Percentiles rank a stretch among this genome's conserved stretches.
Conservation (phyloP, 2,113 vertebrate species). For the Columba livia region DNA sequence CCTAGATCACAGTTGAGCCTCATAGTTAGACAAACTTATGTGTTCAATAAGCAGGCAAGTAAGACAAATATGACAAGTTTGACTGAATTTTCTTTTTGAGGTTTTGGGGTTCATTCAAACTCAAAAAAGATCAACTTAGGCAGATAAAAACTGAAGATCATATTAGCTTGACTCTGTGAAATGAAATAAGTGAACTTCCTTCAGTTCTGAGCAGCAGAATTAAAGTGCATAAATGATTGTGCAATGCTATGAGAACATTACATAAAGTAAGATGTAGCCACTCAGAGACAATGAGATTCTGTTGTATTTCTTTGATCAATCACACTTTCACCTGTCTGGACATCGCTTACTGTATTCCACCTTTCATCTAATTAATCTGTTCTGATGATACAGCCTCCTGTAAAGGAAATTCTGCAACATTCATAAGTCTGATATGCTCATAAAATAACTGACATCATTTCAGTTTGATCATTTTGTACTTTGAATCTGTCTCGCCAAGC, state of each 20-base stretch:
- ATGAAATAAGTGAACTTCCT: neutral
- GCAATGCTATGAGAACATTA: neutral
- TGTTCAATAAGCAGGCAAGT: neutral
- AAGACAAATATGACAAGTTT: neutral
- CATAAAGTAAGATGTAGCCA: neutral
- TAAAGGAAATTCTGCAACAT: neutral
- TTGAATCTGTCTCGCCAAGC: conserved; percentile 27
- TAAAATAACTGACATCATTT: conserved; percentile 25
- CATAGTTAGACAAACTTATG: neutral
- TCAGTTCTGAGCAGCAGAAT: neutral
- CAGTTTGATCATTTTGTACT: conserved; percentile 43
- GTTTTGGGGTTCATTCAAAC: neutral
- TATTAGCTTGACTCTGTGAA: neutral
- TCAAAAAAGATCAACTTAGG: neutral
- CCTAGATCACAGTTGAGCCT: neutral
- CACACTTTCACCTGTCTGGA: neutral
- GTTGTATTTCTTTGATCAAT: neutral
- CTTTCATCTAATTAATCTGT: conserved; percentile 23
- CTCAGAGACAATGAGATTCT: neutral
- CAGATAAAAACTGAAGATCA: neutral
- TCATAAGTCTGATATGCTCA: neutral
- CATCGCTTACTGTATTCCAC: neutral
- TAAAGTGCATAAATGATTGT: neutral
- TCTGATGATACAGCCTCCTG: neutral
- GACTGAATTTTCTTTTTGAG: neutral